Evolutionary conservation across 23 tunicate species (phyloP).

Genomic region (Halocynthia roretzi): DNA sequence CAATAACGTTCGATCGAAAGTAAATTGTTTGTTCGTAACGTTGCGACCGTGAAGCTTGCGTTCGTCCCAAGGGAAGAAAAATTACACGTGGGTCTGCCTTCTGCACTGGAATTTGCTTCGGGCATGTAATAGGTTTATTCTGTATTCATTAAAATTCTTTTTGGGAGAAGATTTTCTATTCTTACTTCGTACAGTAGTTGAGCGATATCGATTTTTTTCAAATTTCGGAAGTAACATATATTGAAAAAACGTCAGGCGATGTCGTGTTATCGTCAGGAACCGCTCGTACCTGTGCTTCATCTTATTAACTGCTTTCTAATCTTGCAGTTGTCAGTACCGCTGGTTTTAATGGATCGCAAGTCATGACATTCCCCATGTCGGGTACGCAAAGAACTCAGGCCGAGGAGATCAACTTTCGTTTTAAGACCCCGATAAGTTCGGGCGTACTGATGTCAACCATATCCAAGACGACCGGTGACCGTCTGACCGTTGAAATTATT

Average conservation of each 20-base stretch:
- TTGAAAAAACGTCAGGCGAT: too few relatives aligned
- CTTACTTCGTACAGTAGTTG: too few relatives aligned
- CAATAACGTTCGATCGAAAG: neutral
- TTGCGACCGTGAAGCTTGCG: neutral
- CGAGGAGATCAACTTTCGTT: slow-evolving; percentile 61
- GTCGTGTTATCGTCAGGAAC: too few relatives aligned
- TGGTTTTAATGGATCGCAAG: slow-evolving; percentile 57
- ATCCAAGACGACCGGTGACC: slow-evolving; percentile 50
- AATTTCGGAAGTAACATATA: too few relatives aligned
- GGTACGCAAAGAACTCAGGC: slow-evolving; percentile 33
- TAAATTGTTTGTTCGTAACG: neutral
- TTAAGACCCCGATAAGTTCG: slow-evolving; percentile 54
- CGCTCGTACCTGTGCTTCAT: too few relatives aligned
- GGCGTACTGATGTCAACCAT: slow-evolving; percentile 74
- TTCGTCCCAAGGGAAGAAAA: too few relatives aligned
- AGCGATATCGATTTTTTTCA: too few relatives aligned
- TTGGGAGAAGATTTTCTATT: too few relatives aligned
- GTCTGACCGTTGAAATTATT: slow-evolving; percentile 34
- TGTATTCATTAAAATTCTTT: too few relatives aligned
- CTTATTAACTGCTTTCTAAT: neutral
- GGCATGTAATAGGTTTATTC: too few relatives aligned
- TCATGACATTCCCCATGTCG: slow-evolving; percentile 36
- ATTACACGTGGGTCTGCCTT: too few relatives aligned
- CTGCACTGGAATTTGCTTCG: too few relatives aligned
- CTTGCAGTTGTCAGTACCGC: slow-evolving; percentile 42